A percentile compares a stretch with the other conserved stretches of the same genome.
Evolutionary conservation across 2,888 invertebrate species (phyloP).

Genomic region (Muschampia plurimacula): DNA sequence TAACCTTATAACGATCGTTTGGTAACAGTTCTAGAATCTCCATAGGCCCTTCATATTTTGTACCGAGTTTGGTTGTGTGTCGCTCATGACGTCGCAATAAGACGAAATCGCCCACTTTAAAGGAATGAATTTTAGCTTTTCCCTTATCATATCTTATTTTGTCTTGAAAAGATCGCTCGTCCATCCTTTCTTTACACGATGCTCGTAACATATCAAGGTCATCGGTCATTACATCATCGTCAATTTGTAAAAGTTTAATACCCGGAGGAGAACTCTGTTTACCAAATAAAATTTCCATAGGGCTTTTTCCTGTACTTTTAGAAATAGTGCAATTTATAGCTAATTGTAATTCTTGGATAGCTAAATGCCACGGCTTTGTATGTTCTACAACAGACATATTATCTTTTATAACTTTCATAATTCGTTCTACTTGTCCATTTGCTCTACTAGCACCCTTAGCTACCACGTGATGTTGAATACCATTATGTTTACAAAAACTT

Average conservation of each 20-base stretch:
- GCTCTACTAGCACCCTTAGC: constrained; percentile 41
- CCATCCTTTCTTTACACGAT: background rate
- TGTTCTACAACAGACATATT: constrained; percentile 38
- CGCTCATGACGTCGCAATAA: constrained; percentile 26
- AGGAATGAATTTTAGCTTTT: constrained; percentile 17
- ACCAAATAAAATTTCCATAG: constrained; percentile 15
- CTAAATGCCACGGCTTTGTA: constrained; percentile 31
- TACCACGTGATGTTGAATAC: constrained; percentile 39
- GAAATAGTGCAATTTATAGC: constrained; percentile 43
- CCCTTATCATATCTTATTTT: constrained; percentile 4
- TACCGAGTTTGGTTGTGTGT: constrained; percentile 14
- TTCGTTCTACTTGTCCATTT: constrained; percentile 40
- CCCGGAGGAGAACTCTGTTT: background rate
- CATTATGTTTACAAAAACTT: constrained; percentile 36
- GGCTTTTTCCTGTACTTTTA: constrained; percentile 38
- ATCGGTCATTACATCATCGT: background rate
- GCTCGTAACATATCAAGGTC: background rate
- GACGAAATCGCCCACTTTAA: constrained; percentile 26
- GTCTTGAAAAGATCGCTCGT: background rate
- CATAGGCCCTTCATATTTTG: background rate
- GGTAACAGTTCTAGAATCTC: background rate
- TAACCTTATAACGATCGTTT: background rate
- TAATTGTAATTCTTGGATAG: constrained; percentile 39
- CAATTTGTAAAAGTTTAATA: background rate
- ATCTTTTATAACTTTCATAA: constrained; percentile 41